A percentile compares a stretch with the other conserved stretches of the same genome.
Evolutionary conservation across 2,888 invertebrate genomes (phyloP).

Genomic region (Zygaena filipendulae): DNA sequence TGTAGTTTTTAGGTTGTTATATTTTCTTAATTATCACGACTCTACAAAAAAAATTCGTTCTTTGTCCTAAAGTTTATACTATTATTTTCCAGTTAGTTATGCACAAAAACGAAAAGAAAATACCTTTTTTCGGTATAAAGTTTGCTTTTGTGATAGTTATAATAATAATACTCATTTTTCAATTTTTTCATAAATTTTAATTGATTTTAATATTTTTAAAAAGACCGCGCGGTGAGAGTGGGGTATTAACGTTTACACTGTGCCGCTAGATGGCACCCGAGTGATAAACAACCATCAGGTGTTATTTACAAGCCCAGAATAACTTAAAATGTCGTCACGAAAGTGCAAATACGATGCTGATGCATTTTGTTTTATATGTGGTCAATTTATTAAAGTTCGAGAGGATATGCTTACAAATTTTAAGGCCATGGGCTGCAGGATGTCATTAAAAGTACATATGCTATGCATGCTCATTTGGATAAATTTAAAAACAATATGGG

Average conservation of each 20-base stretch:
- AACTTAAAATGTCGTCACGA: conserved; percentile 15
- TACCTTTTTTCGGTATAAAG: conserved; percentile 13
- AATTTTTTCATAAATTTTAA: conserved; percentile 13
- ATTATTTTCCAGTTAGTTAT: conserved; percentile 14
- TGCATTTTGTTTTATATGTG: conserved; percentile 16
- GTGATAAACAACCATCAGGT: conserved; percentile 17
- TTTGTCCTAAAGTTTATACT: conserved; percentile 11
- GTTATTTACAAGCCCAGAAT: conserved; percentile 15
- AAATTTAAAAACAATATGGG: conserved; percentile 18
- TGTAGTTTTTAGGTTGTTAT: too few species aligned
- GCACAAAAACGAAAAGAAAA: conserved; percentile 13
- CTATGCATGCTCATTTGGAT: conserved; percentile 17
- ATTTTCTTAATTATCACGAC: conserved; percentile 8
- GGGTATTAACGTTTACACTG: conserved; percentile 17
- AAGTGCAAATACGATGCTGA: conserved; percentile 17
- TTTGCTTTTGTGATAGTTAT: conserved; percentile 13
- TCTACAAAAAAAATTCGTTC: conserved; percentile 9
- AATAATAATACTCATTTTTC: conserved; percentile 14
- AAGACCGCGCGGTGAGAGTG: conserved; percentile 15
- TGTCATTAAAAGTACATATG: conserved; percentile 12
- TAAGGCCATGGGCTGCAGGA: conserved; percentile 9
- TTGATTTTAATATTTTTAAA: conserved; percentile 15
- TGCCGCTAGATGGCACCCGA: conserved; percentile 17
- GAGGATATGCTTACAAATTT: conserved; percentile 13
- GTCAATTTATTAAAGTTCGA: conserved; percentile 17